Conservation (phyloP, 2,888 invertebrate genomes). For the Melinaea marsaeus region DNA sequence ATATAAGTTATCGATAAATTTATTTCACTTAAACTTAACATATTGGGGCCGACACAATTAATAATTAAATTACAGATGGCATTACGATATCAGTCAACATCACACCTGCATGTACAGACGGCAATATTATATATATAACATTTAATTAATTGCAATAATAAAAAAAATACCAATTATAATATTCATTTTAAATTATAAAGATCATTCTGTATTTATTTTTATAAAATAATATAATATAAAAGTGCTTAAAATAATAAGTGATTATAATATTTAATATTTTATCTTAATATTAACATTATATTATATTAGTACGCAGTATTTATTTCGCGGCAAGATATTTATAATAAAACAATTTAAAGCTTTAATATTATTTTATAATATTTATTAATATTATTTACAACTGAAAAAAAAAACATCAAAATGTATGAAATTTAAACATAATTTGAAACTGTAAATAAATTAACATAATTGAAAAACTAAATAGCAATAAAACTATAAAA, state of each 20-base stretch:
- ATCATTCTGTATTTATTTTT: constrained; percentile 4
- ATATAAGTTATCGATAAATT: constrained; percentile 33
- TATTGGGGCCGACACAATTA: constrained; percentile 50
- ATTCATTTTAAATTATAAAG: not conserved
- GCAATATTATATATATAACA: no score
- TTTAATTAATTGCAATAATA: no score
- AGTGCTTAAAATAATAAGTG: constrained; percentile 36
- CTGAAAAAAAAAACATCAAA: not conserved
- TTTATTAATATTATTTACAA: not conserved
- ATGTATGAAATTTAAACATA: constrained; percentile 11
- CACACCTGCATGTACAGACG: constrained; percentile 47
- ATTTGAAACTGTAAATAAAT: constrained; percentile 16
- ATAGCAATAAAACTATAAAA: no score
- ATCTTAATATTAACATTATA: not conserved
- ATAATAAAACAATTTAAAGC: constrained; percentile 30
- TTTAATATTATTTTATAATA: constrained; percentile 1
- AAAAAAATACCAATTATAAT: no score
- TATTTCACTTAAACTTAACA: constrained; percentile 47
- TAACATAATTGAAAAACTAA: no score
- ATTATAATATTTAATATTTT: constrained; percentile 20
- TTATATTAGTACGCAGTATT: no score
- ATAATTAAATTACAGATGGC: constrained; percentile 57
- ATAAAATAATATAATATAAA: constrained; percentile 16
- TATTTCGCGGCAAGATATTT: constrained; percentile 29
- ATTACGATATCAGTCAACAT: constrained; percentile 69